phyloP scores from a whole-genome alignment of 2,113 vertebrate species.

The Barnardius zonarius region DNA sequence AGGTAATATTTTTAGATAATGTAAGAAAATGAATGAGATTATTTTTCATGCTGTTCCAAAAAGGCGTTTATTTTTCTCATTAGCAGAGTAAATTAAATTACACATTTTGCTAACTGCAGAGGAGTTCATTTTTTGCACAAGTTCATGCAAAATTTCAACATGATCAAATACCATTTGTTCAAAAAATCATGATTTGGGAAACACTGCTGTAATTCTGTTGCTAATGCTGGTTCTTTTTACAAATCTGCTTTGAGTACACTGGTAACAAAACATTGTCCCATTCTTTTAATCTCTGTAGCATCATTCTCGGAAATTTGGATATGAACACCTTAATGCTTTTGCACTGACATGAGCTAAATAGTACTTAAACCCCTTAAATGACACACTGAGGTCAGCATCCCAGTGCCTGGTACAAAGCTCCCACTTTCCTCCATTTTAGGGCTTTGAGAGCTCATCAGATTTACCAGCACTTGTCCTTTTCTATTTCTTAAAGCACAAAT shows the following conservation, averaged over 20 bases:
- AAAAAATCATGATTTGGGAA: conserved; percentile 23
- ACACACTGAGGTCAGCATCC: neutral
- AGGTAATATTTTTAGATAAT: neutral
- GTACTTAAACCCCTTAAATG: neutral
- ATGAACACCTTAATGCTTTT: neutral
- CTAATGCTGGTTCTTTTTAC: conserved; percentile 2
- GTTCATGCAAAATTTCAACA: neutral
- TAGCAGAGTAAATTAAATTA: conserved; percentile 37
- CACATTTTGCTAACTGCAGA: neutral
- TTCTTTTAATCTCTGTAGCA: conserved; percentile 17
- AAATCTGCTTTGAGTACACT: conserved; percentile 12
- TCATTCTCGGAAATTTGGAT: neutral
- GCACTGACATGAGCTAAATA: neutral
- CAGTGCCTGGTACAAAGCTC: fast-evolving
- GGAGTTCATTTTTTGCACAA: neutral
- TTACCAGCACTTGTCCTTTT: neutral
- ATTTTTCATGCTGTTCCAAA: conserved; percentile 9
- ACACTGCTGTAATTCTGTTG: neutral
- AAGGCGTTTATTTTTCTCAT: neutral
- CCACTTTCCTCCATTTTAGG: neutral
- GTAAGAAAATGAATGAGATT: neutral
- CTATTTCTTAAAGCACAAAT: conserved; percentile 16
- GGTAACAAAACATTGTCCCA: neutral
- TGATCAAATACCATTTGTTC: conserved; percentile 35
- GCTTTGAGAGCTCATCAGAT: neutral